These are phyloP conservation scores for Micromys minutus DNA, from an alignment of 2,113 vertebrate species.

Conservation along the genomic window DNA sequence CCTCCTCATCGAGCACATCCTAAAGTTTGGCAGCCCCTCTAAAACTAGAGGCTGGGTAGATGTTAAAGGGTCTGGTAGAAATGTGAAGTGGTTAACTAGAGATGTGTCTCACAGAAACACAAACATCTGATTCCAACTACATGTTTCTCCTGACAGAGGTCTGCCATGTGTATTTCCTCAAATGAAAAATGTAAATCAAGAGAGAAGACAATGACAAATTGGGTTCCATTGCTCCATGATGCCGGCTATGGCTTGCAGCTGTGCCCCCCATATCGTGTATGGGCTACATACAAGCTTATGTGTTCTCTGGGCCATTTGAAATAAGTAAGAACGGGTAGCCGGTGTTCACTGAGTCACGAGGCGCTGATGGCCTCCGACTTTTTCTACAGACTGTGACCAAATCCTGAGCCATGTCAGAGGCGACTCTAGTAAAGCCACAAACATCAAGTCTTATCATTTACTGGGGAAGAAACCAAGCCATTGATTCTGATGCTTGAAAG, in stretches of 20 bases:
- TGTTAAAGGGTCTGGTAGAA: neutral
- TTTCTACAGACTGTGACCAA: neutral
- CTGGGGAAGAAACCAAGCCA: constrained; percentile 55
- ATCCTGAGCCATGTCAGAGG: neutral
- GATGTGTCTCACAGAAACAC: neutral
- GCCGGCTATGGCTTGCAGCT: constrained; percentile 19
- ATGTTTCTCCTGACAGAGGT: neutral
- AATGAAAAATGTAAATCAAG: constrained; percentile 60
- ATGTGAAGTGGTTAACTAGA: neutral
- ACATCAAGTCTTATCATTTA: constrained; percentile 20
- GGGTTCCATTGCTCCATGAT: constrained; percentile 19
- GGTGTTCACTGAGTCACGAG: constrained; percentile 46
- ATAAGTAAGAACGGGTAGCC: constrained; percentile 34
- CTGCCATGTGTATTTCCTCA: constrained; percentile 34
- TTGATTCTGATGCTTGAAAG: constrained; percentile 80
- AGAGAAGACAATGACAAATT: constrained; percentile 45
- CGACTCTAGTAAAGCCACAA: neutral
- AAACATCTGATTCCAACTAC: constrained; percentile 9
- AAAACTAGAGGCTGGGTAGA: neutral
- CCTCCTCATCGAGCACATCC: neutral
- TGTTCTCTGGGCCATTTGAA: constrained; percentile 41
- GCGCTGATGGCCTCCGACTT: constrained; percentile 6
- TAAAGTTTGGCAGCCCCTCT: neutral
- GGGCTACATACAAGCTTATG: neutral
- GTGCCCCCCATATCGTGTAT: neutral